Evolutionary conservation across 2,888 invertebrate species (phyloP).

Genomic region (Spodoptera picta): DNA sequence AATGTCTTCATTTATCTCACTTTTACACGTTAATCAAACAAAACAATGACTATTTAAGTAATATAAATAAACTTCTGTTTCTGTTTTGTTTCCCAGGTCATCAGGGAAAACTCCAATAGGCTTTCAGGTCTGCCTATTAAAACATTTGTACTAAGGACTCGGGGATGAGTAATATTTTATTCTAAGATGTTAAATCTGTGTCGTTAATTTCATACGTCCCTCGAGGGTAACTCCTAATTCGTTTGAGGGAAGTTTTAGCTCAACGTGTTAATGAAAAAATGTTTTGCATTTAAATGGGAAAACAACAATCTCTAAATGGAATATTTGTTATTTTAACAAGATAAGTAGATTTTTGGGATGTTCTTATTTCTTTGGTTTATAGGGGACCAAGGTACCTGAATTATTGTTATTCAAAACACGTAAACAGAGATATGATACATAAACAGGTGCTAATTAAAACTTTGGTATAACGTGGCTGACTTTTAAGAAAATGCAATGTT

Average conservation of each 20-base stretch:
- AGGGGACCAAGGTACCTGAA: neutral
- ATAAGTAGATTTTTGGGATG: slow-evolving; percentile 21
- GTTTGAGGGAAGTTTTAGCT: slow-evolving; percentile 69
- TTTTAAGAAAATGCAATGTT: no score
- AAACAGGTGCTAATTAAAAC: no score
- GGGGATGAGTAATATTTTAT: slow-evolving; percentile 55
- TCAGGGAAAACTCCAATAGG: slow-evolving; percentile 5
- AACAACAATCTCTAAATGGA: slow-evolving; percentile 68
- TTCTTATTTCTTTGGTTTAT: slow-evolving; percentile 9
- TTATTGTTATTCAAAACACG: no score
- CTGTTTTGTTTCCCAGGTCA: neutral
- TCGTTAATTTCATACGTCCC: slow-evolving; percentile 74
- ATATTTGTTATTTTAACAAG: slow-evolving; percentile 57
- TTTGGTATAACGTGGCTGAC: no score
- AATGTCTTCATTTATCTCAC: no score
- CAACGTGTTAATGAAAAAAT: slow-evolving; percentile 73
- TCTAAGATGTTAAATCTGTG: slow-evolving; percentile 66
- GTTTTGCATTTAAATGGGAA: slow-evolving; percentile 69
- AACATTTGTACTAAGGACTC: slow-evolving; percentile 23
- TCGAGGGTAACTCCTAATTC: slow-evolving; percentile 71
- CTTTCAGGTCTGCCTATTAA: slow-evolving; percentile 9
- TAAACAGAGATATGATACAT: no score
- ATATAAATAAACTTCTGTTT: no score
- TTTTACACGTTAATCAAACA: no score
- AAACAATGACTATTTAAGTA: no score